Evolutionary conservation across 1,140 invertebrate genomes (phyloP).

Genomic region (Diorhabda sublineata): DNA sequence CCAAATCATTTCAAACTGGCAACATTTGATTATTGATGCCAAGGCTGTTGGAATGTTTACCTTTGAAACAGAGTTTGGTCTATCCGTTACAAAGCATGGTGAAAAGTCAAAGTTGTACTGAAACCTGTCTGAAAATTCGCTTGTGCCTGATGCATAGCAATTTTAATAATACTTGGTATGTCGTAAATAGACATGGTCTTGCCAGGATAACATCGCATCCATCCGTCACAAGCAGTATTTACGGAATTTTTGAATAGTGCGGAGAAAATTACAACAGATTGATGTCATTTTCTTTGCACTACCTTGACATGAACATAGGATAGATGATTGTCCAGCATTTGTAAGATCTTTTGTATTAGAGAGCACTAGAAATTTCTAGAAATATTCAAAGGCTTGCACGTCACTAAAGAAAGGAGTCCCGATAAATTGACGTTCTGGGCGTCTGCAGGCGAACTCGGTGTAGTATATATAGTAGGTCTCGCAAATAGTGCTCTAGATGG

Average conservation of each 20-base stretch:
- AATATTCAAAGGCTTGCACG: neutral
- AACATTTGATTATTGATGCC: neutral
- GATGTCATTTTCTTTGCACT: conserved; percentile 41
- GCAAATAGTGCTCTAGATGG: neutral
- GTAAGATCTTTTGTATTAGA: conserved; percentile 1
- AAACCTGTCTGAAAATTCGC: conserved; percentile 15
- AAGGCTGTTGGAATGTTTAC: neutral
- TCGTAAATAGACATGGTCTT: conserved; percentile 52
- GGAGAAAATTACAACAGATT: conserved; percentile 41
- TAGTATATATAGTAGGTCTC: too few species aligned
- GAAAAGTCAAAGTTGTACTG: neutral
- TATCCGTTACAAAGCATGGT: neutral
- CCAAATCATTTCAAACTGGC: neutral
- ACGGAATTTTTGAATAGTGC: conserved; percentile 46
- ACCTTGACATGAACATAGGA: conserved; percentile 28
- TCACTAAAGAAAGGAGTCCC: too few species aligned
- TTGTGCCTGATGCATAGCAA: conserved; percentile 37
- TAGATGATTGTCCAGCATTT: conserved; percentile 26
- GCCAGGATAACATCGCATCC: conserved; percentile 48
- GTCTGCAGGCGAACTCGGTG: too few species aligned
- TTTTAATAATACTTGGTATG: conserved; percentile 45
- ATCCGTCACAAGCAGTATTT: conserved; percentile 42
- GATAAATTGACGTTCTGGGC: too few species aligned
- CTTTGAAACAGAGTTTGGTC: neutral
- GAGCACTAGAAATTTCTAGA: neutral